Conservation (phyloP, 2,113 vertebrate genomes). For the Tretioscincus oriximinensis region DNA sequence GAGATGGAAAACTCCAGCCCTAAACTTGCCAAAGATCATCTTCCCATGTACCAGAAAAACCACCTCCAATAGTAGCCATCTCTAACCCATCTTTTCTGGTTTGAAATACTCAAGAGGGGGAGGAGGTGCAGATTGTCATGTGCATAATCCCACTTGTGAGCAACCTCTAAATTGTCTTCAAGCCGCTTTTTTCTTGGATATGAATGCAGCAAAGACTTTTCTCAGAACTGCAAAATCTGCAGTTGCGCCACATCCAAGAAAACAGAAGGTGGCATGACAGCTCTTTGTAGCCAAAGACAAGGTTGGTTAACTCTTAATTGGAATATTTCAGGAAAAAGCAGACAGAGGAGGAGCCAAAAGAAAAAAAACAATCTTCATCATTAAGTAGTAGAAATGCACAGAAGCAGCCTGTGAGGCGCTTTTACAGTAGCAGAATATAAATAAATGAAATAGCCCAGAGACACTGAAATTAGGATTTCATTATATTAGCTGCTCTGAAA, state of each 20-base stretch:
- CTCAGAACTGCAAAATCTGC: not conserved
- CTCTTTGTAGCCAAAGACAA: conserved; percentile 8
- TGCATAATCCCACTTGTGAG: no score
- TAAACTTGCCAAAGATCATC: not conserved
- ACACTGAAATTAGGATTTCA: not conserved
- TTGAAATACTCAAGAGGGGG: no score
- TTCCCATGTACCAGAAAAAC: no score
- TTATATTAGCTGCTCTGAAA: not conserved
- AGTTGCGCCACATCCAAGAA: not conserved
- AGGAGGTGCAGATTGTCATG: no score
- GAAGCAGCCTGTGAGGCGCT: not conserved
- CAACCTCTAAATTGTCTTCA: no score
- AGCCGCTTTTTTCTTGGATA: no score
- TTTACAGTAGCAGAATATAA: not conserved
- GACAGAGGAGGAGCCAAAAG: not conserved
- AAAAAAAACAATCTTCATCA: conserved; percentile 19
- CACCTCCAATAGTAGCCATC: no score
- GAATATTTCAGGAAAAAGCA: not conserved
- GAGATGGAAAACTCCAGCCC: not conserved
- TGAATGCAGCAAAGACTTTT: not conserved
- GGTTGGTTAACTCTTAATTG: not conserved
- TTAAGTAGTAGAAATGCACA: conserved; percentile 12
- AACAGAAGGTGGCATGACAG: not conserved
- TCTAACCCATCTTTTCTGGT: no score
- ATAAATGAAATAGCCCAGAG: not conserved